phyloP scores from a whole-genome alignment of 1,140 invertebrate species.

The Drosophila sp. region DNA sequence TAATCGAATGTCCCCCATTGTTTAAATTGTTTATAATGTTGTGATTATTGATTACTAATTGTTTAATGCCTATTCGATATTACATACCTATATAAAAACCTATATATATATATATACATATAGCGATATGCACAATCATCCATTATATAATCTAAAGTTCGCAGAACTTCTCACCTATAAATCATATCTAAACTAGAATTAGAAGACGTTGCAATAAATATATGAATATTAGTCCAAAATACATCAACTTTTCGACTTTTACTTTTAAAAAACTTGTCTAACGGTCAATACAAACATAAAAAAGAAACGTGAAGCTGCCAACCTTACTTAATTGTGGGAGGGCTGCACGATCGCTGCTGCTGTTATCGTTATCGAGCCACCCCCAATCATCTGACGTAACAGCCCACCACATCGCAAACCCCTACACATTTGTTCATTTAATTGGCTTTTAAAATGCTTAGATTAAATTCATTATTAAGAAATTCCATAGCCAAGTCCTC shows the following conservation, averaged over 20 bases:
- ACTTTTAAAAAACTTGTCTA: neutral
- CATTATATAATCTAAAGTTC: slow-evolving; percentile 50
- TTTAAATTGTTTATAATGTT: slow-evolving; percentile 60
- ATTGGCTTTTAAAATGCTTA: slow-evolving; percentile 55
- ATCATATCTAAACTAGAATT: slow-evolving; percentile 1
- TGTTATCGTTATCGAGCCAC: slow-evolving; percentile 12
- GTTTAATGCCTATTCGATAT: slow-evolving; percentile 5
- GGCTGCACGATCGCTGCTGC: slow-evolving; percentile 18
- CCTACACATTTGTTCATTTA: slow-evolving; percentile 17
- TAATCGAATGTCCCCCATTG: slow-evolving; percentile 46
- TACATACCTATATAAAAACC: slow-evolving; percentile 34
- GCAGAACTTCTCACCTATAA: slow-evolving; percentile 41
- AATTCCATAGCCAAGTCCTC: slow-evolving; percentile 39
- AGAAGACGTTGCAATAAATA: slow-evolving; percentile 11
- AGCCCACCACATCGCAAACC: slow-evolving; percentile 9
- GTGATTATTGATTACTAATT: slow-evolving; percentile 56
- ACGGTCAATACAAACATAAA: neutral
- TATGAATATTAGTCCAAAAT: neutral
- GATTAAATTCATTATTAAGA: slow-evolving; percentile 53
- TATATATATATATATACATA: slow-evolving; percentile 46
- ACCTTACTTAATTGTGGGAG: neutral
- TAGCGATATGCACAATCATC: slow-evolving; percentile 69
- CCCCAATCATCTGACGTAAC: slow-evolving; percentile 62
- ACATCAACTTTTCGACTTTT: neutral
- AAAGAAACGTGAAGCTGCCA: neutral